These are phyloP conservation scores for Drosophila formosana DNA, from an alignment of 2,888 invertebrate genomes.

Conservation along the genomic window DNA sequence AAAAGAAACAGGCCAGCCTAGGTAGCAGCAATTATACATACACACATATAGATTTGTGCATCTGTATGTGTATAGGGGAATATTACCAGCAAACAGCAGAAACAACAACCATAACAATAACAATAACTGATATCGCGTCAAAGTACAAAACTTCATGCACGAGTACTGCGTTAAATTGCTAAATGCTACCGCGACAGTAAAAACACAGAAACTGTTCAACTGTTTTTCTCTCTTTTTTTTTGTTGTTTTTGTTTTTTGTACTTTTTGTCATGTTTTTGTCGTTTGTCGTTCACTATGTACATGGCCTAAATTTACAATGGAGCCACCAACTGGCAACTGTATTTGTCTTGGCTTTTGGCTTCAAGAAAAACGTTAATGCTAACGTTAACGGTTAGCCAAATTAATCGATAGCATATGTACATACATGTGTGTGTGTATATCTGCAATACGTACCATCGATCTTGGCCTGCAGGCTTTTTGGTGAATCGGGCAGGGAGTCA, in stretches of 20 bases:
- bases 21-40: slow-evolving; percentile 58
- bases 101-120: slow-evolving; percentile 48
- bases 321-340: slow-evolving; percentile 74
- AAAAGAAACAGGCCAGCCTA: slow-evolving; percentile 49
- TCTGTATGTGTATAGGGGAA: slow-evolving; percentile 38
- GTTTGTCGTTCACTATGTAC: slow-evolving; percentile 58
- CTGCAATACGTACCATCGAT: slow-evolving; percentile 88
- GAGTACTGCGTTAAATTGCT: slow-evolving; percentile 79
- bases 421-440: too few species aligned
- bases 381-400: slow-evolving; percentile 39
- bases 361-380: slow-evolving; percentile 22
- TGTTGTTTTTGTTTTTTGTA: slow-evolving; percentile 34
- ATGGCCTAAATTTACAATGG: slow-evolving; percentile 70
- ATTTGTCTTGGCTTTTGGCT: slow-evolving; percentile 55
- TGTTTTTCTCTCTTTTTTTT: slow-evolving; percentile 34
- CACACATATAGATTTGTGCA: slow-evolving; percentile 1
- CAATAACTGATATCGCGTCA: slow-evolving; percentile 75
- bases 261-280: slow-evolving; percentile 17
- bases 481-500: slow-evolving; percentile 90
- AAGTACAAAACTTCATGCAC: slow-evolving; percentile 76
- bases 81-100: slow-evolving; percentile 35
- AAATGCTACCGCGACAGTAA: slow-evolving; percentile 73
- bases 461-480: slow-evolving; percentile 88
- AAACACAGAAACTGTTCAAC: slow-evolving; percentile 64
- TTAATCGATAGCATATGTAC: slow-evolving; percentile 35